These are phyloP conservation scores for Conger conger DNA, from an alignment of 2,113 vertebrate species.

Conservation along the genomic window DNA sequence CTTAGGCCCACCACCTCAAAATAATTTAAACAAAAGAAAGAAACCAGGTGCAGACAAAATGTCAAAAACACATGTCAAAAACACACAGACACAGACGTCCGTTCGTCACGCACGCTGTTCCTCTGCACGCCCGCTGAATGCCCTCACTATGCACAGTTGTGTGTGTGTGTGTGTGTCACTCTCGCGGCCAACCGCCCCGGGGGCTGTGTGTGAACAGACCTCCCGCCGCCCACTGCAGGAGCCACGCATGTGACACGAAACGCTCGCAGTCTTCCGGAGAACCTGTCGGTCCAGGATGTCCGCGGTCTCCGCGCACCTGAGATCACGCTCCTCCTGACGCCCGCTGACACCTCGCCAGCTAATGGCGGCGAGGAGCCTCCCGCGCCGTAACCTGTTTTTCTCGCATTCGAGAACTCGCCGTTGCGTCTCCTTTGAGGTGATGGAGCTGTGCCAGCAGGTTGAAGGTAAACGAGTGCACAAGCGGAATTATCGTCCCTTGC, in stretches of 20 bases:
- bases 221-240: neutral
- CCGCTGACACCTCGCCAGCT: neutral
- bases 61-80: neutral
- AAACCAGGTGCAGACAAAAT: neutral
- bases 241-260: no score
- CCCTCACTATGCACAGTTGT: neutral
- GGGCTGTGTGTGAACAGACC: neutral
- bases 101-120: neutral
- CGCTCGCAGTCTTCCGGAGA: neutral
- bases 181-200: neutral
- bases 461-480: no score
- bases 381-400: neutral
- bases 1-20: no score
- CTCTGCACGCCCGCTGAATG: neutral
- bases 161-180: neutral
- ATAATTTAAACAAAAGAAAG: neutral
- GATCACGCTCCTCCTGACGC: neutral
- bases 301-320: neutral
- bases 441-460: no score
- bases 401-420: no score
- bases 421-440: neutral
- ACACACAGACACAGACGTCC: neutral
- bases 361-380: neutral
- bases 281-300: neutral
- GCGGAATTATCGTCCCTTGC: no score